phyloP scores from a whole-genome alignment of 2,797 vertebrate species.

The Hafferia zeledoni region DNA sequence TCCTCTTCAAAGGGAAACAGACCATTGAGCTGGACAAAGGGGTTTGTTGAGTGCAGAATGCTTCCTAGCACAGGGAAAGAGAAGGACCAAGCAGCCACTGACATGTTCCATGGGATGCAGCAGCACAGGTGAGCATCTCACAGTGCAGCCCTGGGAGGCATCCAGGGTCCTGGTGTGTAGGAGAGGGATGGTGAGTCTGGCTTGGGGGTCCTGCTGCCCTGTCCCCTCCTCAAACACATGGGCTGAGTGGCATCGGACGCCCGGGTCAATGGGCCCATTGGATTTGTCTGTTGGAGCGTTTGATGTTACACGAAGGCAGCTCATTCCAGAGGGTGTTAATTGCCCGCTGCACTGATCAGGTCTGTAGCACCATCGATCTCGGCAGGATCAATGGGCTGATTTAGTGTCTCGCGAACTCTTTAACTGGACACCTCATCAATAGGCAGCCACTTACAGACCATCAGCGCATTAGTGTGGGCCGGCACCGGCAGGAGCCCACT shows the following conservation, averaged over 20 bases:
- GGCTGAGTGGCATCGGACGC: neutral
- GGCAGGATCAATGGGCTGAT: slow-evolving; percentile 84
- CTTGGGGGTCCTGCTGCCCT: neutral
- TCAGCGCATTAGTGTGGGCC: slow-evolving; percentile 34
- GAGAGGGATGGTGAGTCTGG: neutral
- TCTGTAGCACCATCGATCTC: slow-evolving; percentile 84
- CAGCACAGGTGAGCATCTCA: neutral
- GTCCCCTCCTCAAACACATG: fast-evolving
- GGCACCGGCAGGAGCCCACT: neutral
- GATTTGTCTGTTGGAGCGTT: slow-evolving; percentile 76
- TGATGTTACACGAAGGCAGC: slow-evolving; percentile 74
- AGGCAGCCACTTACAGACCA: slow-evolving; percentile 80
- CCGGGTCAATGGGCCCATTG: slow-evolving; percentile 66
- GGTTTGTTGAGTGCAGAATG: fast-evolving
- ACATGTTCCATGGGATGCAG: fast-evolving
- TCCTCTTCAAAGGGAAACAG: neutral
- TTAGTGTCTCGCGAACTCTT: slow-evolving; percentile 86
- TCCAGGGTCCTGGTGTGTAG: fast-evolving
- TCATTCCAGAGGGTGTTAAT: slow-evolving; percentile 78
- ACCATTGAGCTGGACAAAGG: neutral
- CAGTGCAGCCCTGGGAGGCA: neutral
- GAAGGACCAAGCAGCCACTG: fast-evolving
- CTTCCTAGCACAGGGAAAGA: neutral
- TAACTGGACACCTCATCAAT: slow-evolving; percentile 85
- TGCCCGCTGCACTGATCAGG: slow-evolving; percentile 75